A percentile compares a stretch with the other conserved stretches of the same genome.
phyloP scores from a whole-genome alignment of 2,113 vertebrate species.

The Mustelus asterias region DNA sequence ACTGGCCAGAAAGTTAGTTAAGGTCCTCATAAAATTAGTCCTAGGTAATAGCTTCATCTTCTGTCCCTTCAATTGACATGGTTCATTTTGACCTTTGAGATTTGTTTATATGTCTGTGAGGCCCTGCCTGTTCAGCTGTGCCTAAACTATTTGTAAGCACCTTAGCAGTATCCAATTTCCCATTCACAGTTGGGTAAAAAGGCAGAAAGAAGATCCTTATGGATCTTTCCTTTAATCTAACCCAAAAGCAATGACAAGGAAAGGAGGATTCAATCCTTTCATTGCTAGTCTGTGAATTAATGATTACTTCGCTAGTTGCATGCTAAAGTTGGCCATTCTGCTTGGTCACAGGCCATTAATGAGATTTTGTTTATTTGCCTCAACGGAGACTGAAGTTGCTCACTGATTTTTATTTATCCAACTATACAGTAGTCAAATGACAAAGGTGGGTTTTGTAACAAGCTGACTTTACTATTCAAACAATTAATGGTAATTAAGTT shows the following conservation, averaged over 20 bases:
- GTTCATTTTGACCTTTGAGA: conserved; percentile 32
- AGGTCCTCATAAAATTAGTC: not conserved
- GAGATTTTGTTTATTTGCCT: conserved; percentile 42
- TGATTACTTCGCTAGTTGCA: conserved; percentile 47
- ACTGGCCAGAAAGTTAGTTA: not conserved
- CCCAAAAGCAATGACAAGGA: conserved; percentile 45
- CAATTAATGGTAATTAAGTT: conserved; percentile 4
- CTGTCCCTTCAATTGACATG: not conserved
- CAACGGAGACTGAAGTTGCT: not conserved
- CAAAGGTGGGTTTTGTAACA: not conserved
- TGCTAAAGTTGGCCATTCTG: conserved; percentile 47
- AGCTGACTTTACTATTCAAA: conserved; percentile 20
- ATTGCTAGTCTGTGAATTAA: conserved; percentile 44
- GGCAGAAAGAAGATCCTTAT: conserved; percentile 50
- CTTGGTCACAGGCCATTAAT: conserved; percentile 46
- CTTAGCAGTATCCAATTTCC: conserved; percentile 50
- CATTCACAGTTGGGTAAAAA: conserved; percentile 49
- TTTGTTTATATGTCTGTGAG: conserved; percentile 22
- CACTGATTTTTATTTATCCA: not conserved
- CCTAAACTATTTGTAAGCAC: conserved; percentile 44
- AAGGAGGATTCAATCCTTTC: conserved; percentile 48
- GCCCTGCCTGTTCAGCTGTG: conserved; percentile 42
- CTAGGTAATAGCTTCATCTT: not conserved
- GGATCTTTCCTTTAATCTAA: conserved; percentile 47
- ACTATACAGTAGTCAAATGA: not conserved